Evolutionary conservation across 2,888 invertebrate species (phyloP), one percentile per base, ranked within the genome.

Genomic region (Tolmerus cingulatus): DNA sequence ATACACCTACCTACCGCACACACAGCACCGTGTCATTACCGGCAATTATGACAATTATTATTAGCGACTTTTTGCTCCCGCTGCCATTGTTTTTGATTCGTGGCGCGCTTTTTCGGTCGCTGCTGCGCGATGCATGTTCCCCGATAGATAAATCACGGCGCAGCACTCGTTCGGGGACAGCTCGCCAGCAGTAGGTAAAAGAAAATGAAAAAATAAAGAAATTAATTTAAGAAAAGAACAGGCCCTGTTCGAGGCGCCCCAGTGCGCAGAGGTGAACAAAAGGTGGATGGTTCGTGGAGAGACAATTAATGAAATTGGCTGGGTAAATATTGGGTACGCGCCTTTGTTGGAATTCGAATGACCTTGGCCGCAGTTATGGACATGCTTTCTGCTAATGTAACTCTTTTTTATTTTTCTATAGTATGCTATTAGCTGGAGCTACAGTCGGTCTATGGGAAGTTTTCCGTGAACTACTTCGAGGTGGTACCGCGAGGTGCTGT

Each of bases 41-140:
- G 43, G 16, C 79, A 79, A 79, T 79, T 79, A 79, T 79, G 79
- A 51, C 79, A 79, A 79, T 79, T 79, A 79, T 79, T 79, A 46
- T 46, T 66, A 66, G 66, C 23, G 79, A 51, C 27, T 46, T 51
- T 79, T 79, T 79, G 66, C 66, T 27, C 23, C 51, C n/a, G 27
- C 78, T 79, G 79, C 51, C 79, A 79, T 79, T 79, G 79, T 79
- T 79, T 79, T 79, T 79, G 79, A 12, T 79, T 27, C 14, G 37
- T 30, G 23, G 27, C 51, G 27, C 23, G 46, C 19, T 79, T 79
- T 79, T 51, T 51, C n/a, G 23, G 46, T 4, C 23, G 37, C 78
- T 43, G 19, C 23, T 51, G 46, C 78, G 46, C 14, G 37, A 34
- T 37, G 27, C 34, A 76, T 66, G 66, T 66, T 79, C 79, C 51